A percentile compares a stretch with the other conserved stretches of the same genome.
Evolutionary conservation across 2,888 invertebrate species (phyloP).

Genomic region (Azorinus chamasolen): DNA sequence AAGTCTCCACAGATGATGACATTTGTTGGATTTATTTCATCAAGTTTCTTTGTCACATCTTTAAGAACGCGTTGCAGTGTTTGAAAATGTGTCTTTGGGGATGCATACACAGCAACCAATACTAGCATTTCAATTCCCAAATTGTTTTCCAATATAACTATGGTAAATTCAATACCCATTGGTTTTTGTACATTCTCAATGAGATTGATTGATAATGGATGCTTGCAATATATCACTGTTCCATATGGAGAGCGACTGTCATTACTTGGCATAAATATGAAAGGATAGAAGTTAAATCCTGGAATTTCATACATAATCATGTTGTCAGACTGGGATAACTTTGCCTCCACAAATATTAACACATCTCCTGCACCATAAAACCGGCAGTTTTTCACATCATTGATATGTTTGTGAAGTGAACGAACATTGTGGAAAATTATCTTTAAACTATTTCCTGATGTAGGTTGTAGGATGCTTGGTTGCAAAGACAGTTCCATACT

Average conservation of each 20-base stretch:
- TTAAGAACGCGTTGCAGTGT: not conserved
- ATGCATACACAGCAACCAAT: slow-evolving; percentile 5
- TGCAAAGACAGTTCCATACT: not conserved
- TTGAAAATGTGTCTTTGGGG: slow-evolving; percentile 1
- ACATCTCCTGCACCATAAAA: not conserved
- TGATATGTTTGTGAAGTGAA: slow-evolving; percentile 25
- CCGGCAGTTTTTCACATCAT: slow-evolving; percentile 4
- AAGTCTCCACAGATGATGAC: slow-evolving; percentile 9
- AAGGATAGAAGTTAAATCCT: slow-evolving; percentile 2
- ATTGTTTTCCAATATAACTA: not conserved
- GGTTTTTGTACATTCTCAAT: not conserved
- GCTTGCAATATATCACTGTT: not conserved
- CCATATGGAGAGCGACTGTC: slow-evolving; percentile 4
- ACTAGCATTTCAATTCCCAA: not conserved
- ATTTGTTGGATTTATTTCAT: not conserved
- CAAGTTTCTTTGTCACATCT: not conserved
- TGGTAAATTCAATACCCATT: not conserved
- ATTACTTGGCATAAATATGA: not conserved
- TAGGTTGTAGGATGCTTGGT: not conserved
- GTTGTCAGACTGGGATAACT: not conserved
- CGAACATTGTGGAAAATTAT: slow-evolving; percentile 32
- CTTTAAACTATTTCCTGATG: not conserved
- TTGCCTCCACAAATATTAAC: slow-evolving; percentile 11
- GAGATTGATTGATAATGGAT: not conserved
- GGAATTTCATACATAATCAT: not conserved